Base-by-base conservation (phyloP, 1,140 invertebrate genomes). In the Telenomus remus region DNA sequence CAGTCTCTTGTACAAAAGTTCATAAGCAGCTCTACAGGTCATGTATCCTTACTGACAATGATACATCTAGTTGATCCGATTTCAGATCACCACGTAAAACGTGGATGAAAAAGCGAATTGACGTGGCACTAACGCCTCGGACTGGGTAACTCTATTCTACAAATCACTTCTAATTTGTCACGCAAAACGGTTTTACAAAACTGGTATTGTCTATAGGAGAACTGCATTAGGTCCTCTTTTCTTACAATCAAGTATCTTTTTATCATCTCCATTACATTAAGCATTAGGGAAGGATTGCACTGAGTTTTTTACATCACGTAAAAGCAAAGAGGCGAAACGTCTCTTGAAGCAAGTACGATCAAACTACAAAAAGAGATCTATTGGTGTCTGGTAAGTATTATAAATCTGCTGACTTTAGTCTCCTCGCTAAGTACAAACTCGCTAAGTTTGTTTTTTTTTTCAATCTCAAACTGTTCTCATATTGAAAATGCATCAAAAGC, bases 171-270 rank as follows among this genome's bases (percentile, higher is more conserved):
- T 68, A 64, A 56, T 68, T 61, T 47, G 46, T 57, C 39, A 75
- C 53, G 59, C 72, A 34, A n/a, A 51, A 68, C 37, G 10, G 12
- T 64, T 57, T n/a, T 64, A 69, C 11, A 75, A 73, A 75, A 75
- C 55, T 75, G 50, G 64, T 75, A 75, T 75, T 75, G 72, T 75
- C 72, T 75, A 75, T 75, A 19, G 72, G 64, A 53, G 68, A 64
- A 63, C 44, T 75, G 37, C 57, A 75, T 11, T 60, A 65, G 15
- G 4, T 53, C 14, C n/a, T 51, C 44, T 53, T 13, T 13, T n/a
- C n/a, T 12, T 44, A 13, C 43, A 27, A 3, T 27, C 19, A 27
- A 1, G 19, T 27, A 1, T 63, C 35, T 35, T 16, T 63, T 15
- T 44, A 13, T 63, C n/a, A 50, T 13, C 44, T 49, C 14, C 19